Evolutionary conservation across 2,797 vertebrate genomes (phyloP).

Genomic region (Peromyscus eremicus): DNA sequence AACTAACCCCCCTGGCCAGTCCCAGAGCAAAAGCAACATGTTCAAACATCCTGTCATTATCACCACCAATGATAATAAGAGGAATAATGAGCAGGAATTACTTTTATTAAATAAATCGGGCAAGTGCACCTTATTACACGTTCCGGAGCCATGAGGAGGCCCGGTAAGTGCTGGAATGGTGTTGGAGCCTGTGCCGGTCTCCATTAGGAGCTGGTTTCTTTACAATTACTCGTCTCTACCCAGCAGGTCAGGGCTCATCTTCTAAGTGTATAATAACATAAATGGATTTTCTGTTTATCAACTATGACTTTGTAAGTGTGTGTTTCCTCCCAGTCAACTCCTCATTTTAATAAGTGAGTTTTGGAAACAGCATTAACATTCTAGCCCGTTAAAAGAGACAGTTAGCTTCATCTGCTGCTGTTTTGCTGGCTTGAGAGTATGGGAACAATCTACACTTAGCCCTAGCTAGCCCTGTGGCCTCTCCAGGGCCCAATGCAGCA

Average conservation of each 20-base stretch:
- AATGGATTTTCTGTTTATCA: slow-evolving; percentile 80
- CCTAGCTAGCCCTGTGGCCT: not conserved
- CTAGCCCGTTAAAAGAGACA: slow-evolving; percentile 61
- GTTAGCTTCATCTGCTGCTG: not conserved
- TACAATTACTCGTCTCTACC: slow-evolving; percentile 65
- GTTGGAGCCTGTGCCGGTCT: slow-evolving; percentile 20
- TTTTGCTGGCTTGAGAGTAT: slow-evolving; percentile 46
- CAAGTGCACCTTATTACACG: slow-evolving; percentile 65
- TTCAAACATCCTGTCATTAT: slow-evolving; percentile 78
- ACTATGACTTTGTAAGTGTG: slow-evolving; percentile 36
- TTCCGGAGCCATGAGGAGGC: slow-evolving; percentile 38
- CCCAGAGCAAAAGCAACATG: slow-evolving; percentile 68
- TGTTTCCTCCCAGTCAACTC: slow-evolving; percentile 61
- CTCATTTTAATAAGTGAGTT: slow-evolving; percentile 52
- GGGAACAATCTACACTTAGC: not conserved
- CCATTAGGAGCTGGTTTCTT: slow-evolving; percentile 52
- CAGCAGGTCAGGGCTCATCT: slow-evolving; percentile 78
- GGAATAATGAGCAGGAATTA: slow-evolving; percentile 79
- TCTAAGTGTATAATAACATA: slow-evolving; percentile 77
- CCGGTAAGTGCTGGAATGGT: not conserved
- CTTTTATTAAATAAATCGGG: slow-evolving; percentile 81
- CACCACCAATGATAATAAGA: slow-evolving; percentile 75
- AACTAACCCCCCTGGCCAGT: slow-evolving; percentile 43
- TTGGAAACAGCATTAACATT: slow-evolving; percentile 60
- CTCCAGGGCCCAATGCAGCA: not conserved